These are phyloP conservation scores for Rhodophaea formosa DNA, from an alignment of 2,888 invertebrate genomes.

Conservation along the genomic window DNA sequence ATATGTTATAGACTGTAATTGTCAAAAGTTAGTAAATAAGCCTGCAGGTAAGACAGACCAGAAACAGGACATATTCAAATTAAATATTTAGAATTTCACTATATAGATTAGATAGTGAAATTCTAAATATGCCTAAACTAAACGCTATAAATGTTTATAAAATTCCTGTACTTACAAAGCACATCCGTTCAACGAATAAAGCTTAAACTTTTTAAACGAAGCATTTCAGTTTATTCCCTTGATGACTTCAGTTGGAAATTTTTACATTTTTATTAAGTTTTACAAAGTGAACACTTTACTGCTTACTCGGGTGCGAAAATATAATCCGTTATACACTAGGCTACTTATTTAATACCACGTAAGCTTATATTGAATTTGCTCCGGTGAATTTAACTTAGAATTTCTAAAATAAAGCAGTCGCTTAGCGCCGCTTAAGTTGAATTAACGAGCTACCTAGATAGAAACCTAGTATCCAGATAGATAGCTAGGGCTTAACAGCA, in stretches of 20 bases:
- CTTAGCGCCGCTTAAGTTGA: constrained; percentile 3
- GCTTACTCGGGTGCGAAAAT: background rate
- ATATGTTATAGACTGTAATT: too few species aligned
- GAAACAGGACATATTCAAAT: too few species aligned
- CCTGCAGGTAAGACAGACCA: too few species aligned
- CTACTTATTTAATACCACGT: background rate
- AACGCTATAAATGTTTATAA: too few species aligned
- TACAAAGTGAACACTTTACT: background rate
- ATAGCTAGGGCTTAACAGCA: background rate
- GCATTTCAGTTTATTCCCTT: background rate
- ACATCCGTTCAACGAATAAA: too few species aligned
- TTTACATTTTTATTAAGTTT: background rate
- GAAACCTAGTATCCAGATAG: background rate
- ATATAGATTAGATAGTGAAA: too few species aligned
- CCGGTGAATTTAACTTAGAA: background rate
- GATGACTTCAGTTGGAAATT: background rate
- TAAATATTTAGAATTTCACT: too few species aligned
- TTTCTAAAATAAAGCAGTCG: constrained; percentile 4
- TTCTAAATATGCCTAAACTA: too few species aligned
- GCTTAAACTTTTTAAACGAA: too few species aligned
- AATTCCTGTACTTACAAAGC: too few species aligned
- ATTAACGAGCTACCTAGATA: background rate
- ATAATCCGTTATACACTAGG: background rate
- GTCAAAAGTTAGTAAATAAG: too few species aligned
- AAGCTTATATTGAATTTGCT: background rate